phyloP scores from a whole-genome alignment of 1,140 invertebrate species.

The Drosophila guanche region DNA sequence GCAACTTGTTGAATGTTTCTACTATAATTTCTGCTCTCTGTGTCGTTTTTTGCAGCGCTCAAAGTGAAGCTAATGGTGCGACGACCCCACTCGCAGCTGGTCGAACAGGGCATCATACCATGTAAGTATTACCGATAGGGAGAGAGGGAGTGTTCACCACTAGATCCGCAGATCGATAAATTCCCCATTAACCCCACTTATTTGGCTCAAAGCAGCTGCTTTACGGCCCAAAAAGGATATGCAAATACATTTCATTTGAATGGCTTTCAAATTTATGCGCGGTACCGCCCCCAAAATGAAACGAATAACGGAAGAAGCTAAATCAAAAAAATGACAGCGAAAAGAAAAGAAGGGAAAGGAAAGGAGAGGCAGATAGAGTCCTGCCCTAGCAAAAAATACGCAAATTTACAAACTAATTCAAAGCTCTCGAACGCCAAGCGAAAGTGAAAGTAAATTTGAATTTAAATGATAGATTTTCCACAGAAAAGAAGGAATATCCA shows the following conservation, averaged over 20 bases:
- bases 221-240: slow-evolving; percentile 62
- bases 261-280: slow-evolving; percentile 73
- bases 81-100: slow-evolving; percentile 96
- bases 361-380: slow-evolving; percentile 50
- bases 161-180: slow-evolving; percentile 63
- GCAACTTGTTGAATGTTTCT: slow-evolving; percentile 47
- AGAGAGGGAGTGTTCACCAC: slow-evolving; percentile 20
- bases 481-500: slow-evolving; percentile 15
- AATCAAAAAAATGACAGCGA: not conserved
- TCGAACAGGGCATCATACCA: slow-evolving; percentile 98
- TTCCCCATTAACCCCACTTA: slow-evolving; percentile 71
- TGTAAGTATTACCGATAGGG: slow-evolving; percentile 90
- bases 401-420: slow-evolving; percentile 81
- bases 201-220: slow-evolving; percentile 36
- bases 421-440: slow-evolving; percentile 60
- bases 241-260: slow-evolving; percentile 75
- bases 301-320: slow-evolving; percentile 26
- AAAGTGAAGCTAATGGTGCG: slow-evolving; percentile 98
- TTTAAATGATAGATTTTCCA: slow-evolving; percentile 77
- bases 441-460: slow-evolving; percentile 77
- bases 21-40: slow-evolving; percentile 56
- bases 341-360: slow-evolving; percentile 15
- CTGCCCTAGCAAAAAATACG: slow-evolving; percentile 56
- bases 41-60: slow-evolving; percentile 90
- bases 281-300: slow-evolving; percentile 8